A percentile compares a stretch with the other conserved stretches of the same genome.
Conservation (phyloP, 2,888 invertebrate genomes). For the Trissolcus japonicus region DNA sequence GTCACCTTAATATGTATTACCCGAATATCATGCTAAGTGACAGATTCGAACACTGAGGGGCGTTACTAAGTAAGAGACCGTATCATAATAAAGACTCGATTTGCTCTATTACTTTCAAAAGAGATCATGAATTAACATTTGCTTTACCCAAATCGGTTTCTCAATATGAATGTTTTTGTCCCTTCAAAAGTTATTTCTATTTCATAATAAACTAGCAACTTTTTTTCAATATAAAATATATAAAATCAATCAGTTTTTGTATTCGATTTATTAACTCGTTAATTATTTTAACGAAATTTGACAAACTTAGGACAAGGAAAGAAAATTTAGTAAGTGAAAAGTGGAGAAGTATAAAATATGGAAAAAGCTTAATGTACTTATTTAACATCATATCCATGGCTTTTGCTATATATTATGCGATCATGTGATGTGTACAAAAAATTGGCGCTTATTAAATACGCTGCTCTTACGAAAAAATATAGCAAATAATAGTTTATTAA, state of each 20-base stretch:
- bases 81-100: conserved; percentile 70
- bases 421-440: too few species aligned
- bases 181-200: too few species aligned
- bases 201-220: too few species aligned
- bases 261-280: too few species aligned
- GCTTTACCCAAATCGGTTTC: conserved; percentile 14
- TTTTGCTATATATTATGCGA: too few species aligned
- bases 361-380: too few species aligned
- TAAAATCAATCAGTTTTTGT: too few species aligned
- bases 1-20: conserved; percentile 54
- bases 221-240: too few species aligned
- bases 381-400: too few species aligned
- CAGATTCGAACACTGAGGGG: conserved; percentile 65
- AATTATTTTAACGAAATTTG: too few species aligned
- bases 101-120: conserved; percentile 61
- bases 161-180: background rate
- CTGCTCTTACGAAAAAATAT: background rate
- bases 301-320: background rate
- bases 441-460: too few species aligned
- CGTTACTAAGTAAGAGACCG: conserved; percentile 75
- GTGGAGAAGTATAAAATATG: conserved; percentile 1
- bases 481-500: conserved; percentile 22
- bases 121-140: conserved; percentile 39
- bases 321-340: background rate
- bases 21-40: conserved; percentile 60